Percentiles rank a stretch among this genome's conserved stretches.
phyloP scores from a whole-genome alignment of 2,797 vertebrate genomes.

The Takifugu rubripes region DNA sequence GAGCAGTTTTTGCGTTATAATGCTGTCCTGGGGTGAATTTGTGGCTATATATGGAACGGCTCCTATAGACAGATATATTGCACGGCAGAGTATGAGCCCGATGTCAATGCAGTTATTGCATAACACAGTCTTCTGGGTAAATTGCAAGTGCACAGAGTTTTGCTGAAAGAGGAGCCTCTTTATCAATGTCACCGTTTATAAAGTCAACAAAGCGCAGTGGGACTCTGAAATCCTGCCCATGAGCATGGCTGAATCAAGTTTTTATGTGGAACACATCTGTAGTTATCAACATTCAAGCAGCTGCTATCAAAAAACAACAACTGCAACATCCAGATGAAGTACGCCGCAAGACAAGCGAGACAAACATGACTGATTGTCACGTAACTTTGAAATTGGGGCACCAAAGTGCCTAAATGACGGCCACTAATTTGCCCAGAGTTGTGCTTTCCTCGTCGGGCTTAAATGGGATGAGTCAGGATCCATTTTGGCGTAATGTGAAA shows the following conservation, averaged over 20 bases:
- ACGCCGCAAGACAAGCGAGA: constrained; percentile 27
- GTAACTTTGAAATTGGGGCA: constrained; percentile 49
- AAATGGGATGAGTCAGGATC: constrained; percentile 71
- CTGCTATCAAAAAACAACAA: neutral
- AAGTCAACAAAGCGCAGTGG: neutral
- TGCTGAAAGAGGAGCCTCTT: neutral
- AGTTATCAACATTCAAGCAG: constrained; percentile 10
- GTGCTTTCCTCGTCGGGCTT: constrained; percentile 59
- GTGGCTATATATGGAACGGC: no score
- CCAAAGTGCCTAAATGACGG: constrained; percentile 62
- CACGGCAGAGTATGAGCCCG: neutral
- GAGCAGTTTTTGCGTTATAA: neutral
- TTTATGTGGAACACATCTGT: neutral
- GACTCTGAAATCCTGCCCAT: neutral
- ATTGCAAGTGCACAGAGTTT: neutral
- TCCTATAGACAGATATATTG: no score
- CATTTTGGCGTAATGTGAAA: constrained; percentile 65
- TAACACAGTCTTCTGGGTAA: neutral
- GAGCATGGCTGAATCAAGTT: neutral
- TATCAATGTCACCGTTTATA: neutral
- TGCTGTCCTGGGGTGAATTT: neutral
- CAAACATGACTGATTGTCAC: constrained; percentile 58
- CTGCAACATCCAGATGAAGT: constrained; percentile 8
- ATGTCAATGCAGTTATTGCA: neutral
- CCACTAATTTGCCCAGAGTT: constrained; percentile 65